A percentile compares a stretch with the other conserved stretches of the same genome.
Evolutionary conservation across 2,797 vertebrate genomes (phyloP).

Genomic region (Halcyon chelicuti): DNA sequence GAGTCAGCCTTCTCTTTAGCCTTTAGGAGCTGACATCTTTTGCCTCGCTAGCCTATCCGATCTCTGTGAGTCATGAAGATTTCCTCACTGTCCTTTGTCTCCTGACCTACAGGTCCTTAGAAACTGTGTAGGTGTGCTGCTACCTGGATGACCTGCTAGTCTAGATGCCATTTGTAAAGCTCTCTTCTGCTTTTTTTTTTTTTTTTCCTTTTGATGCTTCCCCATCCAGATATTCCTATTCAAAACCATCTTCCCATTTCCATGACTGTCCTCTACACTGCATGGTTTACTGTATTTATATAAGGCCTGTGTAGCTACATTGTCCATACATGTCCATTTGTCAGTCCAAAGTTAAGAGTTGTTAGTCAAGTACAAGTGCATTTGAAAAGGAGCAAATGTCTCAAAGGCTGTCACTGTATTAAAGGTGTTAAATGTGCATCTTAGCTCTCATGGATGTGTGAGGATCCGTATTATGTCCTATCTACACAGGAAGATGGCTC

Average conservation of each 20-base stretch:
- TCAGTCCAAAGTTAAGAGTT: background rate
- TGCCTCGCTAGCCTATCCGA: background rate
- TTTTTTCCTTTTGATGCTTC: background rate
- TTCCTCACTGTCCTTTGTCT: background rate
- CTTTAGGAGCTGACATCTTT: background rate
- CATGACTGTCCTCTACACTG: background rate
- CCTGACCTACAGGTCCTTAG: background rate
- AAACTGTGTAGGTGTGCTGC: background rate
- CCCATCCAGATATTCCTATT: background rate
- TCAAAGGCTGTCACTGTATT: background rate
- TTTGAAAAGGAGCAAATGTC: background rate
- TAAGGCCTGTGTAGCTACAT: background rate
- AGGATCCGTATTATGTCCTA: background rate
- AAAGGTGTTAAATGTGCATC: background rate
- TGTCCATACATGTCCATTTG: background rate
- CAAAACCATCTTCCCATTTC: background rate
- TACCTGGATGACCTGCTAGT: background rate
- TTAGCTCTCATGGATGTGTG: background rate
- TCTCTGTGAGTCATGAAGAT: background rate
- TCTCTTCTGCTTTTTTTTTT: background rate
- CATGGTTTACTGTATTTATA: background rate
- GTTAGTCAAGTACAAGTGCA: background rate
- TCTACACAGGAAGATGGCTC: background rate
- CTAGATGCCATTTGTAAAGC: fast-evolving
- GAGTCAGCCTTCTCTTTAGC: background rate